Conservation (phyloP, 2,888 invertebrate species). For the Acronicta alni region DNA sequence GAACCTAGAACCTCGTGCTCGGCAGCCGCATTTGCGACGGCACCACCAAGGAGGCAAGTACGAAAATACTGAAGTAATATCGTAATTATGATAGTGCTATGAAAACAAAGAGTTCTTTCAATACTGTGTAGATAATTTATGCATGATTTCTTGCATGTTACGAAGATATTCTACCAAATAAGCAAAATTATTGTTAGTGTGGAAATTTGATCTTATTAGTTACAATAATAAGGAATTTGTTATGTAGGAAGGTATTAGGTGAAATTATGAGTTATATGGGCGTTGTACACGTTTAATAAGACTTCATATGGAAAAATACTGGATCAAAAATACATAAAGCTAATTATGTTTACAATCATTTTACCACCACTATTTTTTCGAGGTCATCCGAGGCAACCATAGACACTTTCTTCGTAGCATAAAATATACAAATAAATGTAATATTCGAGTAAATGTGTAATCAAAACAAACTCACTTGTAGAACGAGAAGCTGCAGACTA, state of each 20-base stretch:
- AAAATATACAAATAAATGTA: slow-evolving; percentile 32
- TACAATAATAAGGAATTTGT: neutral
- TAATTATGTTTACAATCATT: slow-evolving; percentile 51
- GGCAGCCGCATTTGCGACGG: neutral
- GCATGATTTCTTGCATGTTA: slow-evolving; percentile 24
- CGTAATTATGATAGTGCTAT: neutral
- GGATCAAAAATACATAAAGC: slow-evolving; percentile 24
- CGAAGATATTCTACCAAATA: slow-evolving; percentile 6
- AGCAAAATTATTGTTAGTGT: neutral
- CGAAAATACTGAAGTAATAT: too few species aligned
- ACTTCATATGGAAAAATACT: slow-evolving; percentile 30
- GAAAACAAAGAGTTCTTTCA: neutral
- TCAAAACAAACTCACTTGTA: slow-evolving; percentile 84
- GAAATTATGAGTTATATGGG: neutral
- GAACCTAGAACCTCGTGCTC: neutral
- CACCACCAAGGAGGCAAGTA: too few species aligned
- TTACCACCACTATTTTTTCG: slow-evolving; percentile 41
- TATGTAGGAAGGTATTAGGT: neutral
- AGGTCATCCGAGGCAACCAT: slow-evolving; percentile 57
- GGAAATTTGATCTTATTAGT: neutral
- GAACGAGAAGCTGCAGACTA: slow-evolving; percentile 87
- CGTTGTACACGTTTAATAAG: slow-evolving; percentile 3
- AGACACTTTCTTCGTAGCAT: slow-evolving; percentile 38
- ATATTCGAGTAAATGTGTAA: slow-evolving; percentile 36
- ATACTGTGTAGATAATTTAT: neutral